These are phyloP conservation scores for Turnix velox DNA, from an alignment of 2,113 vertebrate genomes.

Conservation along the genomic window DNA sequence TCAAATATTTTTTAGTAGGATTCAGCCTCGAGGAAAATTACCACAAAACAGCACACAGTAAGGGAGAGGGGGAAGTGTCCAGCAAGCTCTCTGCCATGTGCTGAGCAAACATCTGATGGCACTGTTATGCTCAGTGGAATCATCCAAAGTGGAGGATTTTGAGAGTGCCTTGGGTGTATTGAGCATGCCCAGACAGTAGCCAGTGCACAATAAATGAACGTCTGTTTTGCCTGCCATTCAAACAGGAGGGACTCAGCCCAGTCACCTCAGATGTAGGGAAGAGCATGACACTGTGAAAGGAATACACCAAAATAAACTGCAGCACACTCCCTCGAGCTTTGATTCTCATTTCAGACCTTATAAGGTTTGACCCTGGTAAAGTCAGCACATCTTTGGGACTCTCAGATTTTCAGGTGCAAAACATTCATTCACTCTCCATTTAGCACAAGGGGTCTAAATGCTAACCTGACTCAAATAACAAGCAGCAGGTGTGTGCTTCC, in stretches of 20 bases:
- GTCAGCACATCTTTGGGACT: background rate
- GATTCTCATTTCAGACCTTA: background rate
- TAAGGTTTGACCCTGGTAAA: background rate
- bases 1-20: background rate
- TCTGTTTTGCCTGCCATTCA: background rate
- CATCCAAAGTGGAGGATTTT: background rate
- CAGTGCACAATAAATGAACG: background rate
- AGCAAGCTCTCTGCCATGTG: background rate
- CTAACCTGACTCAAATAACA: background rate
- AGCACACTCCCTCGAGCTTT: background rate
- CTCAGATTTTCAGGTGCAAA: background rate
- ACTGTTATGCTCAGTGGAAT: background rate
- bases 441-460: background rate
- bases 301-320: background rate
- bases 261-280: background rate
- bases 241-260: background rate
- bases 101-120: background rate
- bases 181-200: background rate
- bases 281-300: background rate
- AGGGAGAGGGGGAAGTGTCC: background rate
- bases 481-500: background rate
- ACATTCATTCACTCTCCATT: background rate
- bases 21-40: background rate
- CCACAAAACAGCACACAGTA: rapidly evolving
- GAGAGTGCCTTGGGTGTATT: background rate